These are phyloP conservation scores for Peromyscus eremicus DNA, from an alignment of 2,797 vertebrate species.

Conservation along the genomic window DNA sequence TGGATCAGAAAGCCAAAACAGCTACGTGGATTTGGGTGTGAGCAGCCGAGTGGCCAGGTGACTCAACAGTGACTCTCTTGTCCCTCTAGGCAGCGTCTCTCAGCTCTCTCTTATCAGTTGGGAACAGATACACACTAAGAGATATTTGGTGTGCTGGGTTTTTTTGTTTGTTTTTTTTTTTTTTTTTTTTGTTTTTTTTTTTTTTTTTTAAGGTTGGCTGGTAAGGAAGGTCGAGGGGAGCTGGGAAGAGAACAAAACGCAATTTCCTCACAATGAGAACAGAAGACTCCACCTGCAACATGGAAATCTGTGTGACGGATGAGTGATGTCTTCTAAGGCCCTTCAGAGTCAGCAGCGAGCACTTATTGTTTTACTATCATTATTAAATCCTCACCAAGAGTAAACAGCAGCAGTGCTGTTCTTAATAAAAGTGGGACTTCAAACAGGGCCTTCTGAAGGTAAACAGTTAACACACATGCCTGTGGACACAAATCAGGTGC, in stretches of 20 bases:
- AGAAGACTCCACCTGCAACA: neutral
- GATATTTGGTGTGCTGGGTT: neutral
- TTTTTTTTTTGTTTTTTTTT: neutral
- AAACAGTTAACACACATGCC: neutral
- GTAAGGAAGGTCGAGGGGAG: constrained; percentile 27
- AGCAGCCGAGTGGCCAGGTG: constrained; percentile 67
- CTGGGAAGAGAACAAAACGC: neutral
- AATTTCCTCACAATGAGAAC: neutral
- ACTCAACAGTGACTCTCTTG: constrained; percentile 31
- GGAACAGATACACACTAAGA: constrained; percentile 39
- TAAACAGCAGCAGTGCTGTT: neutral
- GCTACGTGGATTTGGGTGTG: neutral
- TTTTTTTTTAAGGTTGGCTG: neutral
- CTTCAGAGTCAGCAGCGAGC: constrained; percentile 25
- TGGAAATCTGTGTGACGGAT: neutral
- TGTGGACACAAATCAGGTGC: neutral
- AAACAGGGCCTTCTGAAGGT: neutral
- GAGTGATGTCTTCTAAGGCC: neutral
- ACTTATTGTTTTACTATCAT: neutral
- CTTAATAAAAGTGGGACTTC: constrained; percentile 51
- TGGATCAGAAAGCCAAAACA: neutral
- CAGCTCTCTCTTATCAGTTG: constrained; percentile 1
- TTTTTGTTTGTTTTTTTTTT: too few species aligned
- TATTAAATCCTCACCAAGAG: neutral
- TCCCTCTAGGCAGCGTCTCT: constrained; percentile 39